These are phyloP conservation scores for Mya arenaria DNA, from an alignment of 1,140 invertebrate species.

Conservation along the genomic window DNA sequence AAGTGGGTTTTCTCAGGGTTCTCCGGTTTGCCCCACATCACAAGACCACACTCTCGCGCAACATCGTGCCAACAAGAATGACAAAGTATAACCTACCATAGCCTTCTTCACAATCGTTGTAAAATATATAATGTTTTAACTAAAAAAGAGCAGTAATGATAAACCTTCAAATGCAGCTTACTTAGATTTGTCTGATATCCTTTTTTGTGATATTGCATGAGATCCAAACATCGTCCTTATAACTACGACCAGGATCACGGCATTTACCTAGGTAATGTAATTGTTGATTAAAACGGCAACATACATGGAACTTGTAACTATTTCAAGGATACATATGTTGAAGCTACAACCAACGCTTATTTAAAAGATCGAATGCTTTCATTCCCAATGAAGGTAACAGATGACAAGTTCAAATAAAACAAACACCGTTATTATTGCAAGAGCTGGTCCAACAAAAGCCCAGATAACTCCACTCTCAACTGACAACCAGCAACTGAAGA, in stretches of 20 bases:
- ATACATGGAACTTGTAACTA: not conserved
- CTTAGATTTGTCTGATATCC: constrained; percentile 19
- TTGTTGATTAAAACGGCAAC: not conserved
- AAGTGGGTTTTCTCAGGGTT: not conserved
- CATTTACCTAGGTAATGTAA: constrained; percentile 60
- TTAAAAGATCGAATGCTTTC: not conserved
- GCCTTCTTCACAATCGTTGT: not conserved
- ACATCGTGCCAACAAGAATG: not conserved
- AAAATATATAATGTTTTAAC: not conserved
- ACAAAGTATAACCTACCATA: not conserved
- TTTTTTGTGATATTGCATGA: constrained; percentile 2
- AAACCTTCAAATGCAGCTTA: not conserved
- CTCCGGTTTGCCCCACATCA: not conserved
- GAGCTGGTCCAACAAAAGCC: constrained; percentile 67
- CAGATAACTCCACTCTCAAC: constrained; percentile 61
- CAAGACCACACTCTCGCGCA: not conserved
- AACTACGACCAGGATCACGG: constrained; percentile 60
- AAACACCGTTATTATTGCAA: constrained; percentile 58
- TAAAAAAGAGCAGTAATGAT: not conserved
- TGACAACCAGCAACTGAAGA: constrained; percentile 67
- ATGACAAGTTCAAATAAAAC: not conserved
- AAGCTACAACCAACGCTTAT: not conserved
- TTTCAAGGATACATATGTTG: not conserved
- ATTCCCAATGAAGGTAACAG: not conserved
- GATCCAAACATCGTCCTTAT: constrained; percentile 39